phyloP scores from a whole-genome alignment of 2,888 invertebrate genomes.

The Nemoura dubitans region DNA sequence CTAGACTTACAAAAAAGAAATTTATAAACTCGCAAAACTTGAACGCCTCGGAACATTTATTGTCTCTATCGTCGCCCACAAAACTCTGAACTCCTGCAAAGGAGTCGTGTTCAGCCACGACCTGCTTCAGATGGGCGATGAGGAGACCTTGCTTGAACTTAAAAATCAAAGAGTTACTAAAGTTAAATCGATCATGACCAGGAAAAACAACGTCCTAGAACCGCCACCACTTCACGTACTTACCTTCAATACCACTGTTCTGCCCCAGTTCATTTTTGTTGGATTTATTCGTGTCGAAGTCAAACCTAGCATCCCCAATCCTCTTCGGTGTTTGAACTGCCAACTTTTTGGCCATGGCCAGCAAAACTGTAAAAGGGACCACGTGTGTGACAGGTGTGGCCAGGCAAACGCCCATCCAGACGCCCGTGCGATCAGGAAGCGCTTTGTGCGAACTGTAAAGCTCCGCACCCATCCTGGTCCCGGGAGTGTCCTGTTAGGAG shows the following conservation, averaged over 20 bases:
- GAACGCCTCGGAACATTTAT: background rate
- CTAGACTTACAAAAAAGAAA: background rate
- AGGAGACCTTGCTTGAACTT: background rate
- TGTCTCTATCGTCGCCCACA: background rate
- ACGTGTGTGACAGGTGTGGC: background rate
- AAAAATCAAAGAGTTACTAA: background rate
- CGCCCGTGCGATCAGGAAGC: background rate
- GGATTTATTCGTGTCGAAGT: background rate
- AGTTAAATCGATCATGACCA: background rate
- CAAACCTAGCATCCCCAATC: background rate
- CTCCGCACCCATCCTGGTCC: background rate
- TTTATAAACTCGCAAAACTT: background rate
- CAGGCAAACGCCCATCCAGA: background rate
- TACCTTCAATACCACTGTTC: background rate
- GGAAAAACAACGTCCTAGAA: background rate
- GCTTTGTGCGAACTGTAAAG: background rate
- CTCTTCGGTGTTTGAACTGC: constrained; percentile 8
- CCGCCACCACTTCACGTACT: constrained; percentile 3
- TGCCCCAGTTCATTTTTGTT: background rate
- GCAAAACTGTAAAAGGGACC: background rate
- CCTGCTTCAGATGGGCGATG: background rate
- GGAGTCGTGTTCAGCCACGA: constrained; percentile 14
- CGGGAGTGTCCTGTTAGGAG: background rate
- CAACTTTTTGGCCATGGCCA: background rate
- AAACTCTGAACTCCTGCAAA: background rate